Evolutionary conservation across 2,888 invertebrate genomes (phyloP).

Genomic region (Eupithecia tripunctaria): DNA sequence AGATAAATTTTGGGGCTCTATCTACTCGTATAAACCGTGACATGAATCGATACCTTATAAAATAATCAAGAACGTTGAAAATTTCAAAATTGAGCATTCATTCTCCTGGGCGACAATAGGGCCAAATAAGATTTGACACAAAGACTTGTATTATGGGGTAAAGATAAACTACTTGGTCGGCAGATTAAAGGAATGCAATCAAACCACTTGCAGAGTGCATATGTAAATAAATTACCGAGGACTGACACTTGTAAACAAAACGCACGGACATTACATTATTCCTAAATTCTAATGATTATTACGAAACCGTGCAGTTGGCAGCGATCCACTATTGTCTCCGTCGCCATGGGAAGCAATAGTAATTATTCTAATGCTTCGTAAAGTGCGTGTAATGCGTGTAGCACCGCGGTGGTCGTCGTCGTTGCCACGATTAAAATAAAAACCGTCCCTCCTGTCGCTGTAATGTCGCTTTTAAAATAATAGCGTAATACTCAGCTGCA

Average conservation of each 20-base stretch:
- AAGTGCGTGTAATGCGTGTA: slow-evolving; percentile 52
- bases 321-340: slow-evolving; percentile 48
- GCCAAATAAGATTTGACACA: neutral
- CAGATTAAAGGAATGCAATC: neutral
- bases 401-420: slow-evolving; percentile 61
- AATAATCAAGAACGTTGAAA: neutral
- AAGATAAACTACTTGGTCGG: neutral
- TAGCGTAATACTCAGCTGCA: slow-evolving; percentile 65
- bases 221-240: slow-evolving; percentile 15
- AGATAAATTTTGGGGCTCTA: neutral
- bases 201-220: slow-evolving; percentile 13
- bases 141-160: neutral
- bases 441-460: slow-evolving; percentile 61
- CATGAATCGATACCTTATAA: neutral
- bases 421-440: slow-evolving; percentile 70
- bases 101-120: neutral
- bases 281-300: slow-evolving; percentile 38
- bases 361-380: slow-evolving; percentile 61
- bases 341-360: slow-evolving; percentile 42
- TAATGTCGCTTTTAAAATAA: slow-evolving; percentile 65
- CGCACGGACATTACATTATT: slow-evolving; percentile 29
- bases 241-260: slow-evolving; percentile 15
- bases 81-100: neutral
- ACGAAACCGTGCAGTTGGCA: slow-evolving; percentile 39
- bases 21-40: neutral